phyloP scores from a whole-genome alignment of 2,113 vertebrate species.

The Oceanodroma tethys region DNA sequence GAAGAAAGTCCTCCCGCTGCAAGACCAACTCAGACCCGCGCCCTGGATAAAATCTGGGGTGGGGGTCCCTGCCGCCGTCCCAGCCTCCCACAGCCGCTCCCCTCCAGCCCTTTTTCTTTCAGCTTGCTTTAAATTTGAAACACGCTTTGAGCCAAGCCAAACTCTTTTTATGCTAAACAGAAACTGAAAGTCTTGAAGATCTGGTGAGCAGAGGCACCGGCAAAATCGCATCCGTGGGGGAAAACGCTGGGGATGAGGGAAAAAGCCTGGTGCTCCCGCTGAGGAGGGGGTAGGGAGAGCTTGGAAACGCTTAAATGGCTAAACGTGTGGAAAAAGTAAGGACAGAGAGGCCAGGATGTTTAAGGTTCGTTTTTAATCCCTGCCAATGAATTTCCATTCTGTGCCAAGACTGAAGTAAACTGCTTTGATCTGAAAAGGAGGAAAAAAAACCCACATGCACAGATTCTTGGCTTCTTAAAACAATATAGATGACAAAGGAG shows the following conservation, averaged over 20 bases:
- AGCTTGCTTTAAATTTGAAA: constrained; percentile 7
- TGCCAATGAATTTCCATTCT: constrained; percentile 47
- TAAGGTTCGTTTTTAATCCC: constrained; percentile 42
- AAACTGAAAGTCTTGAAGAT: constrained; percentile 52
- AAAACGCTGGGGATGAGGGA: neutral
- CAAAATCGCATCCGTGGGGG: neutral
- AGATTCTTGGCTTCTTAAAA: constrained; percentile 28
- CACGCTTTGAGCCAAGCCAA: neutral
- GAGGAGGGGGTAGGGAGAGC: neutral
- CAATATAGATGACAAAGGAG: constrained; percentile 35
- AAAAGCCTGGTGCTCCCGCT: neutral
- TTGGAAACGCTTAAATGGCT: constrained; percentile 3
- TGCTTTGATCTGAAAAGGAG: constrained; percentile 54
- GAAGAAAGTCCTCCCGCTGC: neutral
- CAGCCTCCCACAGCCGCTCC: neutral
- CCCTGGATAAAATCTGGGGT: neutral
- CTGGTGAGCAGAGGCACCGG: constrained; percentile 7
- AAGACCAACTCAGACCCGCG: neutral
- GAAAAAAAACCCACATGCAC: neutral
- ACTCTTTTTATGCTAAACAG: constrained; percentile 33
- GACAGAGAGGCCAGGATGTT: constrained; percentile 47
- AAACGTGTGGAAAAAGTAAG: constrained; percentile 28
- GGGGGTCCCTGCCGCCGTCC: neutral
- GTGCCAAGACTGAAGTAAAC: constrained; percentile 58
- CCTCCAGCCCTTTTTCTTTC: neutral